phyloP scores from a whole-genome alignment of 2,113 vertebrate species.

The Benitochromis conjunctus region DNA sequence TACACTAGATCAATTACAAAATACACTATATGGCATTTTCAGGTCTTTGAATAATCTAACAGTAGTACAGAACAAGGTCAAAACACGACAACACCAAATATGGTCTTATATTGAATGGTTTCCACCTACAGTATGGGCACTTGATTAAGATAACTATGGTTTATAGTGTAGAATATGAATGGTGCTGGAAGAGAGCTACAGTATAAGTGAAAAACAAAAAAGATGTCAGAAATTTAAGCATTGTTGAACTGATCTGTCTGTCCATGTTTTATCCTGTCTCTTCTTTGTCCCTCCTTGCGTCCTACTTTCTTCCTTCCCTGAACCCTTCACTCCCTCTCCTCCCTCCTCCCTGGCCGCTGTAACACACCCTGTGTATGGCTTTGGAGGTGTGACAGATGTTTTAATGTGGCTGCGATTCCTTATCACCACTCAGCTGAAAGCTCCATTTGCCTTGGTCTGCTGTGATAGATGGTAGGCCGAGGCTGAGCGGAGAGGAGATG shows the following conservation, averaged over 20 bases:
- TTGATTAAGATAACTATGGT: neutral
- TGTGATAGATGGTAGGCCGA: constrained; percentile 48
- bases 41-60: neutral
- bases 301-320: neutral
- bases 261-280: neutral
- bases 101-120: neutral
- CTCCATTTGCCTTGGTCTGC: constrained; percentile 53
- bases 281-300: neutral
- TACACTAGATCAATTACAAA: neutral
- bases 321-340: neutral
- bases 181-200: neutral
- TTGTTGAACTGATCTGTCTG: neutral
- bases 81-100: neutral
- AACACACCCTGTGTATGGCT: neutral
- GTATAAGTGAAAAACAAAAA: neutral
- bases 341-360: neutral
- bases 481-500: neutral
- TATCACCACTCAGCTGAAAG: constrained; percentile 63
- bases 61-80: neutral
- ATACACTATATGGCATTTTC: neutral
- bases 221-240: neutral
- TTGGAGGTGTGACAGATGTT: constrained; percentile 60
- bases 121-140: neutral
- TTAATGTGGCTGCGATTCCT: constrained; percentile 54
- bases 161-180: neutral